Base-by-base conservation (phyloP, 1,140 invertebrate species). In the Homarus americanus region DNA sequence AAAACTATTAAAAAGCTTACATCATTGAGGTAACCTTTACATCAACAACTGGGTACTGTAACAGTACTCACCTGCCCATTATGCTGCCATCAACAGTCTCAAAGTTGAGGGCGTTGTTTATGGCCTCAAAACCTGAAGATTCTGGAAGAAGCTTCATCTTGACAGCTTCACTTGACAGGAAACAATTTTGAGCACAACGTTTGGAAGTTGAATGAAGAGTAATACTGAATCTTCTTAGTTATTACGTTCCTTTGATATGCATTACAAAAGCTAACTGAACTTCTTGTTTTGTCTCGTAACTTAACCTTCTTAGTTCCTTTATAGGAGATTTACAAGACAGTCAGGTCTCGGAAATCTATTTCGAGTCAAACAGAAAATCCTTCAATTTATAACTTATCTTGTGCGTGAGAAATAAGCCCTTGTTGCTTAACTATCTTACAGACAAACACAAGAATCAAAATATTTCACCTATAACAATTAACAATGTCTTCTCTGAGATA, bases 141-240 rank as follows among this genome's bases (percentile, higher is more conserved):
- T 92, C 91, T 40, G 91, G 91, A 36, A 92, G 87, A 4, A 92
- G 87, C 87, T 92, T 92, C 91, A 92, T 92, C 15, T 80, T 72
- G 53, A 0, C 0, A 38, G 28, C 1, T 34, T n/a, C 34, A 17
- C 20, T n/a, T 17, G 10, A 58, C 12, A 44, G 9, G 5, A 28
- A n/a, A 17, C 2, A 38, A 69, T 15, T 76, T 53, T 73, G 2
- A 49, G n/a, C 28, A 20, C 58, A 44, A 7, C 36, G 24, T 7
- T 63, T 58, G 24, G 15, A 58, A 58, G 53, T 3, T 20, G 17
- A 58, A 2, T 20, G 17, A 58, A 2, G 17, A 20, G 3, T 58
- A 58, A 0, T 58, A 20, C 24, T 17, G 10, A 17, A 58, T 58
- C 24, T 20, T 20, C 10, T 49, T 20, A 20, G 17, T 58, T 58